Percentiles rank a stretch among this genome's conserved stretches.
Conservation (phyloP, 2,113 vertebrate genomes). For the Hemiprocne comata region DNA sequence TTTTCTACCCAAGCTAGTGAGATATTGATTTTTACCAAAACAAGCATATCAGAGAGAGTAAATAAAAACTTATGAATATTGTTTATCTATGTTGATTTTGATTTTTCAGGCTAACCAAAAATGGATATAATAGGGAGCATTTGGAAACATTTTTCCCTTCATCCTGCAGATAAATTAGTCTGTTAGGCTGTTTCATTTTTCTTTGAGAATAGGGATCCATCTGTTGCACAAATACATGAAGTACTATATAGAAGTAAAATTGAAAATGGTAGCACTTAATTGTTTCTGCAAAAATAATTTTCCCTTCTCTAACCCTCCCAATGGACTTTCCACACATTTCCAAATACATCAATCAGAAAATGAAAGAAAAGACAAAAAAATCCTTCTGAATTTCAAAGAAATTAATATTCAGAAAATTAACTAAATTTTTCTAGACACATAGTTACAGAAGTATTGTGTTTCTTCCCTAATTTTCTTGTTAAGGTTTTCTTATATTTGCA, state of each 20-base stretch:
- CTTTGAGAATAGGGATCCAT: background rate
- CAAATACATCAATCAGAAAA: background rate
- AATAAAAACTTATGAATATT: background rate
- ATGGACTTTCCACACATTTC: background rate
- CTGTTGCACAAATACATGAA: background rate
- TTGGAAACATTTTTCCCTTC: background rate
- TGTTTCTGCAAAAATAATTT: background rate
- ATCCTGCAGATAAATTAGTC: background rate
- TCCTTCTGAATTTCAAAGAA: background rate
- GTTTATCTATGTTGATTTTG: background rate
- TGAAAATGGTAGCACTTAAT: background rate
- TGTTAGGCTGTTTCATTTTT: background rate
- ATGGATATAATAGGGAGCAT: background rate
- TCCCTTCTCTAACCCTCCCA: background rate
- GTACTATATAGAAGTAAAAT: background rate
- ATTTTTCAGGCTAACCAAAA: background rate
- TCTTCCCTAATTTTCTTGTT: background rate
- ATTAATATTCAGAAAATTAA: background rate
- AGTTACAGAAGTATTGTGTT: background rate
- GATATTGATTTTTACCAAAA: background rate
- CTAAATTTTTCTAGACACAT: fast-evolving
- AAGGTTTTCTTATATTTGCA: background rate
- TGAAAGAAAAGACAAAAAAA: background rate
- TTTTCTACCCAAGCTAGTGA: background rate
- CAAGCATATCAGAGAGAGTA: background rate